Evolutionary conservation across 2,113 vertebrate genomes (phyloP).

Genomic region (Dendrocopos noguchii): DNA sequence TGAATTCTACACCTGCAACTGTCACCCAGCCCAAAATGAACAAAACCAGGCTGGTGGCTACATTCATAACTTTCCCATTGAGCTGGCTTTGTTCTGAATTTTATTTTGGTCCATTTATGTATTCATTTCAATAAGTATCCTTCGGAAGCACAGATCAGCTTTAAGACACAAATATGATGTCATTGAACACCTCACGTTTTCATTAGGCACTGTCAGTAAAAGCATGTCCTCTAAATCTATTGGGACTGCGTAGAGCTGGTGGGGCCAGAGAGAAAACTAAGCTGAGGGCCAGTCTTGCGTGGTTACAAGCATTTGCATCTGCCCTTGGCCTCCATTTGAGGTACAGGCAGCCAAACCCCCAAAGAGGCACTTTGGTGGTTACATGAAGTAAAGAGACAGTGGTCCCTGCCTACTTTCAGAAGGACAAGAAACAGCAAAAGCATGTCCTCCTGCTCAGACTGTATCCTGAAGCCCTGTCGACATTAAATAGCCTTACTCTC

Average conservation of each 20-base stretch:
- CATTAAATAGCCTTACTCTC: background rate
- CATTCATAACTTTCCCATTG: background rate
- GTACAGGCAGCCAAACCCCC: background rate
- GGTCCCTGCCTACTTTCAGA: background rate
- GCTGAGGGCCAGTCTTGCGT: background rate
- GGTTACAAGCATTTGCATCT: background rate
- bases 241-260: background rate
- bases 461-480: background rate
- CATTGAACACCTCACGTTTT: background rate
- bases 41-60: background rate
- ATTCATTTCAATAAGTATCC: background rate
- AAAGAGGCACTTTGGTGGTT: background rate
- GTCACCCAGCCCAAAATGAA: background rate
- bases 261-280: background rate
- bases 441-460: background rate
- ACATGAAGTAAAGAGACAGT: background rate
- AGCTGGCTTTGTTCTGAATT: background rate
- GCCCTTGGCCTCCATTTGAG: background rate
- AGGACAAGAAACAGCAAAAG: background rate
- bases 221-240: background rate
- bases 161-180: background rate
- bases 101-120: background rate
- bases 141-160: background rate
- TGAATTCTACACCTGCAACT: background rate
- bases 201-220: background rate